Base-by-base conservation (phyloP, 2,113 vertebrate genomes). In the Notarius quadriscutis region DNA sequence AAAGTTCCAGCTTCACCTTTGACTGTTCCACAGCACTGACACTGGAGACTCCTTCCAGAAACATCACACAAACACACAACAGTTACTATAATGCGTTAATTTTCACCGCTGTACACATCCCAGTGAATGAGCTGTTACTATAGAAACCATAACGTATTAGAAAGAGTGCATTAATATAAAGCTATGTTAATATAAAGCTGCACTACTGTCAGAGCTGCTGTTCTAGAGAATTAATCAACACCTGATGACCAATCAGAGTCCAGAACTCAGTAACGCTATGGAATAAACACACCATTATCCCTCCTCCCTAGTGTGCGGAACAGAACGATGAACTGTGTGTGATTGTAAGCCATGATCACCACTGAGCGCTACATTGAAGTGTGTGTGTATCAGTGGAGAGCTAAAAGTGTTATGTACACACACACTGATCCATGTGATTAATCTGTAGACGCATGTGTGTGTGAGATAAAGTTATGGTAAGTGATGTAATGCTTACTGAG, bases 401-500 rank as follows among this genome's bases (percentile, higher is more conserved):
- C 34, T 34, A 34, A 34, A 34, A 34, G 34, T 34, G 34, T 34
- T 34, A 34, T 34, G 34, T 34, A 34, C 34, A 34, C 34, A 34
- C 34, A 34, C 34, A 34, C 34, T 34, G 34, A 34, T 34, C 34
- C 34, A 34, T 34, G 34, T 34, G 34, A 34, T 34, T 34, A 34
- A 34, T 34, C 34, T 34, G 34, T 34, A 34, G 34, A 53, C 51
- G 51, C 10, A 10, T 53, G 51, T 10, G 63, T 27, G 63, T 67
- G 63, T 48, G 88, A 90, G 87, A 93, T 91, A 90, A 93, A 90
- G 92, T 93, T 93, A 94, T 94, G 92, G 93, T 89, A 89, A 92
- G 93, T 95, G 95, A 95, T 94, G 94, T 95, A 94, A 95, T 94
- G 89, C 91, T 85, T 89, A 93, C 92, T 94, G 93, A 94, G 93